Evolutionary conservation across 2,113 vertebrate genomes (phyloP), one percentile per base, ranked within the genome.

Genomic region (Amazona vittata): DNA sequence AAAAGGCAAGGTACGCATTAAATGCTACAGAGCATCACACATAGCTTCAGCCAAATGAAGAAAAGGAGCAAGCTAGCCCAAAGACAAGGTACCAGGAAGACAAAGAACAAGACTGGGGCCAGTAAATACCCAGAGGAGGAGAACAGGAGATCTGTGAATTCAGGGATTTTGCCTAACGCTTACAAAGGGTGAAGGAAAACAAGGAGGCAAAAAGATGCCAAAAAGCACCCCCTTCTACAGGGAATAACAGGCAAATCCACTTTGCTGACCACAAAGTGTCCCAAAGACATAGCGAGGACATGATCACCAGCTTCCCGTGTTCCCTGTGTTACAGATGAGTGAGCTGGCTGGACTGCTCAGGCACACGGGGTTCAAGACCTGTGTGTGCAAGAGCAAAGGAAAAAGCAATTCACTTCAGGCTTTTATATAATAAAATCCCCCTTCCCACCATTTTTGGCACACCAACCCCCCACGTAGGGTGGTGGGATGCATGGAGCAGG

Each of bases 281-380:
- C 60, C 71, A 86, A 64, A 71, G 52, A 47, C 43, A 67, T 1
- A 16, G 31, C 8, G 3, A 84, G 46, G 64, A 60, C 5, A 0
- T 5, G 47, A 77, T 44, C 65, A 47, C 10, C 1, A 2, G 12
- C 1, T 0, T 21, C 65, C n/a, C 44, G 11, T 59, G 77, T 57
- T 22, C 26, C 26, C 39, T 2, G 2, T 19, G 49, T 59, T 67
- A 73, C 59, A 17, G 16, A 53, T 1, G 6, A 62, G 19, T 3
- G 24, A 53, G 33, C 25, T 69, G 28, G 62, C 29, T 47, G 35
- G 11, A 62, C 18, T 0, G 0, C 39, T 71, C 0, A 0, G 52
- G 53, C 76, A 57, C 2, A 2, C 1, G 0, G 9, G 26, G 37
- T 62, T 85, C 57, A 15, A 59, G 33, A 59, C 33, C 33, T 20